Percentiles rank a stretch among this genome's conserved stretches.
Evolutionary conservation across 1,140 invertebrate genomes (phyloP).

Genomic region (Heliconius hermathena): DNA sequence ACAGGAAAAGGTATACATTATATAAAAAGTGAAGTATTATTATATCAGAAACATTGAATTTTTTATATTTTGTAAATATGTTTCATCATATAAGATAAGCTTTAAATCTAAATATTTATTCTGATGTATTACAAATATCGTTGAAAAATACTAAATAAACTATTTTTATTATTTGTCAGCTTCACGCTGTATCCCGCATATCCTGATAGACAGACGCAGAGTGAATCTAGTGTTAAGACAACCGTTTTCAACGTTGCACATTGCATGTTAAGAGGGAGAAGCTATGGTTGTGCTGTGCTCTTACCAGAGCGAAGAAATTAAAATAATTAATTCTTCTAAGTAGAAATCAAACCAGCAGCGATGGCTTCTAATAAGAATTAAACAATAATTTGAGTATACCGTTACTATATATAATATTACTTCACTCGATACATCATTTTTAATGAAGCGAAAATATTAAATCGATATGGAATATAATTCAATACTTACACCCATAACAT

Average conservation of each 20-base stretch:
- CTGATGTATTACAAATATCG: background rate
- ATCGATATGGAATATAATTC: conserved; percentile 6
- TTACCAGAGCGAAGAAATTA: too few species aligned
- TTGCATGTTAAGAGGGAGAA: too few species aligned
- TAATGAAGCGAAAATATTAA: background rate
- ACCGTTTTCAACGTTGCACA: too few species aligned
- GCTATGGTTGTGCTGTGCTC: too few species aligned
- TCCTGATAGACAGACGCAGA: too few species aligned
- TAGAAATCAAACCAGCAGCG: too few species aligned
- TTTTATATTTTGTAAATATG: background rate
- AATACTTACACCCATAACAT: conserved; percentile 12
- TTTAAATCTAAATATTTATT: background rate
- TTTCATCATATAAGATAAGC: background rate
- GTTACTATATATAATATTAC: background rate
- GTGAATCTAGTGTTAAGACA: too few species aligned
- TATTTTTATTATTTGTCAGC: too few species aligned
- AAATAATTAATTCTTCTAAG: too few species aligned
- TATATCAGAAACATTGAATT: background rate
- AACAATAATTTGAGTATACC: background rate
- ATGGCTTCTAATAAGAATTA: background rate
- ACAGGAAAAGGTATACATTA: background rate
- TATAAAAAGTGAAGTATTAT: background rate
- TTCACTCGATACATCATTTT: background rate
- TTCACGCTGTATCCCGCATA: too few species aligned
- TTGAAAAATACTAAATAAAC: too few species aligned